A percentile compares a stretch with the other conserved stretches of the same genome.
These are phyloP conservation scores for Lampropteryx suffumata DNA, from an alignment of 2,888 invertebrate genomes.

Conservation along the genomic window DNA sequence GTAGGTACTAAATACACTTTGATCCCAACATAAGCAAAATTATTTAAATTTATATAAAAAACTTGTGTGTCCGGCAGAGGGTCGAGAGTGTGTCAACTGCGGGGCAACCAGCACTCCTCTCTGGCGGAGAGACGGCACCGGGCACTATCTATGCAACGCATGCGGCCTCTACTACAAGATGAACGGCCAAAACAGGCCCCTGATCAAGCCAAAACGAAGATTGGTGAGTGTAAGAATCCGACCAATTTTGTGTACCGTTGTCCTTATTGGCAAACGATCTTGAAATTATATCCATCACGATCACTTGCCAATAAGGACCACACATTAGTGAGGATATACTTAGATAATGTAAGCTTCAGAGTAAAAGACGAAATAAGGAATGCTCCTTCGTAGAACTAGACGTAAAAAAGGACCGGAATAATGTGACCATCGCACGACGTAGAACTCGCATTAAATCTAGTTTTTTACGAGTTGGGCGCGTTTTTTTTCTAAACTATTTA, in stretches of 20 bases:
- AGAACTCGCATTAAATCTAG: slow-evolving; percentile 36
- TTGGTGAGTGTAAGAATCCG: slow-evolving; percentile 94
- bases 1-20: too few relatives aligned
- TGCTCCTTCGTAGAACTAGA: slow-evolving; percentile 22
- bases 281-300: neutral
- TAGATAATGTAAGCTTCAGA: slow-evolving; percentile 8
- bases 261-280: slow-evolving; percentile 14
- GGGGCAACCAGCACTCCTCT: slow-evolving; percentile 99
- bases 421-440: slow-evolving; percentile 32
- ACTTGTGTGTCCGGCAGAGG: slow-evolving; percentile 85
- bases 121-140: slow-evolving; percentile 98
- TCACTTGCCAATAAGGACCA: slow-evolving; percentile 17
- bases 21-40: neutral
- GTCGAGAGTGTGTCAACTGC: slow-evolving; percentile 99
- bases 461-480: slow-evolving; percentile 45
- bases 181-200: slow-evolving; percentile 99
- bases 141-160: slow-evolving; percentile 99
- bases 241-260: slow-evolving; percentile 64
- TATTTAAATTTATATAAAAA: slow-evolving; percentile 7
- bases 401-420: slow-evolving; percentile 28
- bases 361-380: slow-evolving; percentile 12
- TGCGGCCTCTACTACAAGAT: slow-evolving; percentile 99
- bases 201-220: slow-evolving; percentile 99
- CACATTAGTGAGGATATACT: slow-evolving; percentile 13
- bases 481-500: slow-evolving; percentile 33